phyloP scores from a whole-genome alignment of 2,113 vertebrate genomes.

The Brevimyrus niger region DNA sequence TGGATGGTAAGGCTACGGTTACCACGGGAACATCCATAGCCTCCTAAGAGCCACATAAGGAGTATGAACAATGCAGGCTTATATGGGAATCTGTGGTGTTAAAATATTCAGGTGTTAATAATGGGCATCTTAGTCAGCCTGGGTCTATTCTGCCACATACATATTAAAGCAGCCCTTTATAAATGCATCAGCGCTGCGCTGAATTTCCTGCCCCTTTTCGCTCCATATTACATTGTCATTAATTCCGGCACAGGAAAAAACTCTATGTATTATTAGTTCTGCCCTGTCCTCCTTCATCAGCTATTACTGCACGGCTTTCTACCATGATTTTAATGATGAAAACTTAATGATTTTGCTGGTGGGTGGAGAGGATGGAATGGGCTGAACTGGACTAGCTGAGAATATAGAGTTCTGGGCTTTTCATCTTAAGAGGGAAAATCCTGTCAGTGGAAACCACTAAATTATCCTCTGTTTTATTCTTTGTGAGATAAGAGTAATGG shows the following conservation, averaged over 20 bases:
- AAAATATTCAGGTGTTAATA: conserved; percentile 11
- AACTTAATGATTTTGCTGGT: neutral
- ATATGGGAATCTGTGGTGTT: neutral
- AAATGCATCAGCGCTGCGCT: neutral
- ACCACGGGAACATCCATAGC: neutral
- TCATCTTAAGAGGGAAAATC: neutral
- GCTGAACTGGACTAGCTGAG: neutral
- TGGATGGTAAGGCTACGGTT: neutral
- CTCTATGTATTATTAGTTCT: neutral
- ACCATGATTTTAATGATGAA: neutral
- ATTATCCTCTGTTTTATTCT: neutral
- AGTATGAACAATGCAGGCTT: neutral
- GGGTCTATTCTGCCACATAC: neutral
- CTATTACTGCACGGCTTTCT: neutral
- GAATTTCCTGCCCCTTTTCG: neutral
- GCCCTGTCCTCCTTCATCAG: neutral
- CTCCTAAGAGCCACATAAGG: neutral
- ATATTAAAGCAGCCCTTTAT: neutral
- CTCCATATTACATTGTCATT: neutral
- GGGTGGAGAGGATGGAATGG: neutral
- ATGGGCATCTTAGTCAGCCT: neutral
- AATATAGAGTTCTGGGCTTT: neutral
- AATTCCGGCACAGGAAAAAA: neutral
- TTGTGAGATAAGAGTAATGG: neutral
- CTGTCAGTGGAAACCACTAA: neutral